A percentile compares a stretch with the other conserved stretches of the same genome.
Evolutionary conservation across 2,888 invertebrate genomes (phyloP).

Genomic region (Tillus elongatus): DNA sequence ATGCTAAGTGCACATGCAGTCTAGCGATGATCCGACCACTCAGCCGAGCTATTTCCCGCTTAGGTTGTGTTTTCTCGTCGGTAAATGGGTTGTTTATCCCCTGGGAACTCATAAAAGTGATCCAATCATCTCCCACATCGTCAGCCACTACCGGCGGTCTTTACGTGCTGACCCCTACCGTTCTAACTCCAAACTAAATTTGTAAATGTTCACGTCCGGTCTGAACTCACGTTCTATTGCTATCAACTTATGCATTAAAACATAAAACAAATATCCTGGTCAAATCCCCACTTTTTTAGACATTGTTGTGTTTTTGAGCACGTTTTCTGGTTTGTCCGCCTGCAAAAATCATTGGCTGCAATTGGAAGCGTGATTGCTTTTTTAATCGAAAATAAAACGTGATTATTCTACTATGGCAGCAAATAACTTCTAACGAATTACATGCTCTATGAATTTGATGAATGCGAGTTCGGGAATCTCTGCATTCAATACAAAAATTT

Average conservation of each 20-base stretch:
- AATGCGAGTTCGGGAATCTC: too few relatives aligned
- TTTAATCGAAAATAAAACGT: too few relatives aligned
- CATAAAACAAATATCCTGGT: slow-evolving; percentile 19
- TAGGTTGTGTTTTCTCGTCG: slow-evolving; percentile 31
- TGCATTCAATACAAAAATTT: too few relatives aligned
- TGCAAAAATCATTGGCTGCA: slow-evolving; percentile 11
- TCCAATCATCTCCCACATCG: slow-evolving; percentile 44
- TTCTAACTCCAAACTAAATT: slow-evolving; percentile 23
- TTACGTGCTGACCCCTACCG: slow-evolving; percentile 27
- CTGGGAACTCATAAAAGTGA: slow-evolving; percentile 45
- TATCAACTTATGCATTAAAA: slow-evolving; percentile 29
- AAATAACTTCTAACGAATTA: too few relatives aligned
- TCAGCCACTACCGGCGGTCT: slow-evolving; percentile 27
- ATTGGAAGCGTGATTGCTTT: slow-evolving; percentile 10
- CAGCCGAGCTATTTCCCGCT: slow-evolving; percentile 20
- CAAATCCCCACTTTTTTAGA: slow-evolving; percentile 14
- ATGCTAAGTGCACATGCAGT: slow-evolving; percentile 29
- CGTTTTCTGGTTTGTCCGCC: slow-evolving; percentile 9
- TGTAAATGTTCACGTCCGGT: slow-evolving; percentile 29
- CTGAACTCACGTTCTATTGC: slow-evolving; percentile 25
- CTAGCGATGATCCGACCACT: slow-evolving; percentile 19
- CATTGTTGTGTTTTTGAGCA: slow-evolving; percentile 13
- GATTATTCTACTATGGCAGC: too few relatives aligned
- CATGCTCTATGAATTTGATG: too few relatives aligned
- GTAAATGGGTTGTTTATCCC: slow-evolving; percentile 43